Conservation (phyloP, 2,888 invertebrate species). For the Helicoverpa assulta region DNA sequence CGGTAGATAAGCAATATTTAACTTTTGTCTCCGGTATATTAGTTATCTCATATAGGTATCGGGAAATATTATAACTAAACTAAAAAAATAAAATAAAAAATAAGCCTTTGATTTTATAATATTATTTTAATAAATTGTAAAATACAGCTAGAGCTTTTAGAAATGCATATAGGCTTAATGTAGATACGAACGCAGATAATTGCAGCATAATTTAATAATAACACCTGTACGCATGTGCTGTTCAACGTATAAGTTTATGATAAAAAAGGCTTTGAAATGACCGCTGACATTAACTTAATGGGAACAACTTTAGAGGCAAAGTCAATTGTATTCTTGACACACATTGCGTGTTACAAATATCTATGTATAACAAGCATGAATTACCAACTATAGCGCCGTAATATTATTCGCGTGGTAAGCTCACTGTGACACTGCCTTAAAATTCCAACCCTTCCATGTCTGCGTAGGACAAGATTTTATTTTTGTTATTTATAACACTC, state of each 20-base stretch:
- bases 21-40: too few species aligned
- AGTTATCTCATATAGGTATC: too few species aligned
- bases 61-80: too few species aligned
- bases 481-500: conserved; percentile 88
- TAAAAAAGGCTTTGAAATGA: conserved; percentile 60
- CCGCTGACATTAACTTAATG: conserved; percentile 67
- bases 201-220: conserved; percentile 69
- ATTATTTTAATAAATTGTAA: not conserved
- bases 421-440: conserved; percentile 61
- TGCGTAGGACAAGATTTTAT: conserved; percentile 76
- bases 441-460: conserved; percentile 72
- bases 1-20: not conserved
- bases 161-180: conserved; percentile 62
- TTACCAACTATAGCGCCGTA: conserved; percentile 23
- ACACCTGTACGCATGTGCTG: conserved; percentile 62
- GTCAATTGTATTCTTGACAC: conserved; percentile 48
- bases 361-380: conserved; percentile 30
- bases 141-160: conserved; percentile 63
- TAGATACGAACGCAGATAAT: conserved; percentile 63
- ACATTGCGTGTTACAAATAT: conserved; percentile 27
- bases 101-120: too few species aligned
- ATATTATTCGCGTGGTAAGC: conserved; percentile 47
- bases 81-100: too few species aligned
- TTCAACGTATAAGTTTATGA: conserved; percentile 54
- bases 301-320: conserved; percentile 43